phyloP scores from a whole-genome alignment of 2,888 invertebrate genomes.

The Drosophila mimica region DNA sequence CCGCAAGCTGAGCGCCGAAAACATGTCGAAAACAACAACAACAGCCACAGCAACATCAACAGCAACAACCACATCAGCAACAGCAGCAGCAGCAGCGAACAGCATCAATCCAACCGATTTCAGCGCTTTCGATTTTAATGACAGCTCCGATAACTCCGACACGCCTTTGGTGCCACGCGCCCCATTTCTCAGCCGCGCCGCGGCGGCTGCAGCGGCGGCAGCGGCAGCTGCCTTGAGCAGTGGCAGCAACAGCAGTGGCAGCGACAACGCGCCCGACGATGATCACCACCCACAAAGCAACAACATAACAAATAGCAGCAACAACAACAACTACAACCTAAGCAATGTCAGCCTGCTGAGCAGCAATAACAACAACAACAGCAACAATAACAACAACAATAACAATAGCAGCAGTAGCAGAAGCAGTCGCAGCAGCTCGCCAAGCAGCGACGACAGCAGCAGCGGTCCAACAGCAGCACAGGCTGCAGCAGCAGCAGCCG shows the following conservation, averaged over 20 bases:
- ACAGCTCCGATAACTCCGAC: constrained; percentile 84
- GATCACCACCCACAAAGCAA: constrained; percentile 21
- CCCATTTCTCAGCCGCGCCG: constrained; percentile 82
- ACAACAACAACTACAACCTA: constrained; percentile 22
- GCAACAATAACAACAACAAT: constrained; percentile 26
- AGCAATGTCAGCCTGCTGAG: constrained; percentile 26
- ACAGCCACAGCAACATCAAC: constrained; percentile 22
- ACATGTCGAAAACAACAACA: constrained; percentile 34
- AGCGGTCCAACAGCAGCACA: constrained; percentile 35
- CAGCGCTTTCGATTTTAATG: constrained; percentile 85
- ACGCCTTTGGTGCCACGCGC: constrained; percentile 80
- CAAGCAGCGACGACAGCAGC: constrained; percentile 54
- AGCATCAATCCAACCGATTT: constrained; percentile 75
- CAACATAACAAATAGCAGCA: constrained; percentile 37
- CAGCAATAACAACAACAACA: constrained; percentile 29
- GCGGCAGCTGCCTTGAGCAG: constrained; percentile 60
- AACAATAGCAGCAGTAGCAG: constrained; percentile 35
- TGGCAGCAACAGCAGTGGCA: constrained; percentile 55
- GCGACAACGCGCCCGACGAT: constrained; percentile 26
- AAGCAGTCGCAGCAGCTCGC: constrained; percentile 36
- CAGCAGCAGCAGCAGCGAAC: constrained; percentile 33
- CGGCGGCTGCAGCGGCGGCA: constrained; percentile 64
- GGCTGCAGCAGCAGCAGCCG: constrained; percentile 23
- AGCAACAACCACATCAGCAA: constrained; percentile 28
- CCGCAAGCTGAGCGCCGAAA: constrained; percentile 13